A percentile compares a stretch with the other conserved stretches of the same genome.
These are phyloP conservation scores for Lagenorhynchus albirostris DNA, from an alignment of 2,113 vertebrate species.

Conservation along the genomic window DNA sequence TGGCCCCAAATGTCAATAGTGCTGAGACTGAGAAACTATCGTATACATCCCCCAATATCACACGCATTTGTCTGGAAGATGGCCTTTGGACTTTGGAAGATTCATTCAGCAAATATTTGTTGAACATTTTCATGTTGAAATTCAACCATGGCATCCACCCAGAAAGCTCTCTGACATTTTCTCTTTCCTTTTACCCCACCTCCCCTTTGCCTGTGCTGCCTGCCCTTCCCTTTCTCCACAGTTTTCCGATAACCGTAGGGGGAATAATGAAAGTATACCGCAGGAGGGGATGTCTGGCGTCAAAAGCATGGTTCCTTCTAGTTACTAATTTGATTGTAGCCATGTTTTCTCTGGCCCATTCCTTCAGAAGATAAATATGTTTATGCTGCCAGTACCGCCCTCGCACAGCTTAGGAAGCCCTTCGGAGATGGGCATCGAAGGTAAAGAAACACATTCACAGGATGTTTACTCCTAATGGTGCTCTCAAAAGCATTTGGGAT, in stretches of 20 bases:
- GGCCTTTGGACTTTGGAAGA: neutral
- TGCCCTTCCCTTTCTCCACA: too few relatives aligned
- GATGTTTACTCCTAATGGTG: conserved; percentile 57
- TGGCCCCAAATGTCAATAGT: neutral
- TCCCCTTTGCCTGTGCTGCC: neutral
- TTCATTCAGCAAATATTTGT: neutral
- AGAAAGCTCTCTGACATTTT: neutral
- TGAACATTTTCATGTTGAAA: neutral
- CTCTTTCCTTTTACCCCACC: neutral
- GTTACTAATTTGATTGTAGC: conserved; percentile 43
- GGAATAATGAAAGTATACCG: neutral
- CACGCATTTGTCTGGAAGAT: neutral
- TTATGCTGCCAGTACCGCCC: neutral
- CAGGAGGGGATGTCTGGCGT: neutral
- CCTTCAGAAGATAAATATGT: conserved; percentile 45
- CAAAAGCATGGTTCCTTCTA: neutral
- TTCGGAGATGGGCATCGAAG: conserved; percentile 47
- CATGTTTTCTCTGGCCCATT: neutral
- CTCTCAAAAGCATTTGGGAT: conserved; percentile 58
- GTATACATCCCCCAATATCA: neutral
- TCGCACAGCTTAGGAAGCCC: conserved; percentile 25
- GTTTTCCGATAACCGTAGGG: neutral
- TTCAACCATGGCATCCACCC: neutral
- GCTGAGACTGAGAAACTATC: neutral
- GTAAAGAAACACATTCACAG: conserved; percentile 54